A percentile compares a stretch with the other conserved stretches of the same genome.
Evolutionary conservation across 2,888 invertebrate species (phyloP).

Genomic region (Adelphocoris suturalis): DNA sequence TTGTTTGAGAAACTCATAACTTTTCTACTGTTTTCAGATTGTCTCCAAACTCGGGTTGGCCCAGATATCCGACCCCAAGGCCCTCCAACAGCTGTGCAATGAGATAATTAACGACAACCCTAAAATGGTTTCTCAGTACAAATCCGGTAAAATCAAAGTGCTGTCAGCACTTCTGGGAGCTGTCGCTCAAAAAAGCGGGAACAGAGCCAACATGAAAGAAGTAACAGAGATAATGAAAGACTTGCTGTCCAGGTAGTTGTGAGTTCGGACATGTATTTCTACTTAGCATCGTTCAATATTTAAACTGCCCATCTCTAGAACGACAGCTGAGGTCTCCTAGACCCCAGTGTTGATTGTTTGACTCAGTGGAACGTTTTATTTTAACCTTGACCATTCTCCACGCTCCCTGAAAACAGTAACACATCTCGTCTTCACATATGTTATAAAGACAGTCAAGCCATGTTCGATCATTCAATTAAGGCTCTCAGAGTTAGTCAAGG

Average conservation of each 20-base stretch:
- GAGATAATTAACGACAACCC: conserved; percentile 84
- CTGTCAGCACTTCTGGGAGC: conserved; percentile 84
- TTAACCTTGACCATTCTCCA: no score
- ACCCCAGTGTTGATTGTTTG: no score
- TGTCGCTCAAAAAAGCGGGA: conserved; percentile 82
- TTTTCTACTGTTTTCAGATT: conserved; percentile 78
- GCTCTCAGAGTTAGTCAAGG: no score
- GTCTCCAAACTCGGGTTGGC: conserved; percentile 83
- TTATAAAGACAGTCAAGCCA: no score
- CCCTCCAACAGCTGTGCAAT: conserved; percentile 83
- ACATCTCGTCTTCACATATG: no score
- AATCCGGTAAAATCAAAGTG: conserved; percentile 85
- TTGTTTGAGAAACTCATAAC: no score
- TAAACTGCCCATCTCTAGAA: no score
- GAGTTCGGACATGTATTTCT: not conserved
- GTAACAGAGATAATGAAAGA: conserved; percentile 75
- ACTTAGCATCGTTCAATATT: no score
- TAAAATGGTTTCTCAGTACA: conserved; percentile 84
- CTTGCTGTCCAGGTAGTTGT: not conserved
- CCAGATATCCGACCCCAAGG: conserved; percentile 82
- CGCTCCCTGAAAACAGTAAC: no score
- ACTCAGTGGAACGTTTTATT: no score
- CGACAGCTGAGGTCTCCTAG: no score
- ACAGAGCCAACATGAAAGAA: conserved; percentile 82
- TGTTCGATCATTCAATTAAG: no score